Evolutionary conservation across 2,113 vertebrate species (phyloP), one percentile per base, ranked within the genome.

Genomic region (Chaenocephalus aceratus): DNA sequence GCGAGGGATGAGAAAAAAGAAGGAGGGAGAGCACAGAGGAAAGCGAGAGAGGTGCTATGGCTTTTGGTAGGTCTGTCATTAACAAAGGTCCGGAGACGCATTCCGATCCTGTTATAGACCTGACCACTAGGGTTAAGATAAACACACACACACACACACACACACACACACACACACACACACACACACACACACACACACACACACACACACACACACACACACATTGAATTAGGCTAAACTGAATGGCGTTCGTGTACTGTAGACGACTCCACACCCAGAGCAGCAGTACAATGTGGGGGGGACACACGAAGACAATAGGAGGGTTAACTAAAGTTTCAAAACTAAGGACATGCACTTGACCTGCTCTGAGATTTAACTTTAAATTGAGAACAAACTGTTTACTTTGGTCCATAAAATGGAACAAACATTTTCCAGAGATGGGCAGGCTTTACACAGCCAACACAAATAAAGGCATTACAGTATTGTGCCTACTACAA

Each of bases 31-130:
- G 69, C 80, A 81, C 16, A 53, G 77, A 88, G 86, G 74, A 80
- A 88, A 91, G 86, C 57, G 16, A 64, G 84, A 84, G 92, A 94
- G 91, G 89, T 94, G 91, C 90, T 91, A 84, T 94, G 93, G 93
- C 91, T 95, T 95, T 94, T 92, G 68, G 84, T 71, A 85, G 87
- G 92, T 91, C 94, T 95, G 90, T 95, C 92, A 95, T 95, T 96
- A 91, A 94, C 93, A 91, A 93, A 94, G 86, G 91, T 85, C 86
- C 86, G 57, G 90, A 89, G 89, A 91, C 73, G 80, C 92, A 95
- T 95, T 95, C 94, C 93, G 14, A 85, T 93, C 94, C 91, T 70
- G 87, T 94, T 95, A 92, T 95, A 94, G 91, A 91, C 78, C 73
- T 79, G 86, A 94, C 94, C 94, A 86, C 93, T 85, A 71, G 89